A percentile compares a stretch with the other conserved stretches of the same genome.
phyloP scores from a whole-genome alignment of 2,113 vertebrate genomes.

The Scopus umbretta region DNA sequence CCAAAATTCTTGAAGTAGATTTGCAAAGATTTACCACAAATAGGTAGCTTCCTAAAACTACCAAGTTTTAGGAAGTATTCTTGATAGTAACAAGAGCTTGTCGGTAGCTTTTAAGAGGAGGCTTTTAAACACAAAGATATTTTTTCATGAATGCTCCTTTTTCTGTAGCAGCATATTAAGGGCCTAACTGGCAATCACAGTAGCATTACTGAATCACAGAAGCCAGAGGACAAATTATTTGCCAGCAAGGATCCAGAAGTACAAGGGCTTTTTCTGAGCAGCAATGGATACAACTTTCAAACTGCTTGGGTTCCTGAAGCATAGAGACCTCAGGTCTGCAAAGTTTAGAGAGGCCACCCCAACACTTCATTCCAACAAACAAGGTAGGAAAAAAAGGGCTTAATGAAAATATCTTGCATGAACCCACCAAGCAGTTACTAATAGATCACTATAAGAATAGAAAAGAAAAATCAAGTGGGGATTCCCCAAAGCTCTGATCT shows the following conservation, averaged over 20 bases:
- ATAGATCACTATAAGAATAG: neutral
- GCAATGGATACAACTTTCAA: neutral
- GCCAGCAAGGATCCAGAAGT: neutral
- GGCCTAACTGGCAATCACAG: neutral
- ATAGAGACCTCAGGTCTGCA: neutral
- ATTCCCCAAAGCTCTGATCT: neutral
- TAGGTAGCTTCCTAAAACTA: neutral
- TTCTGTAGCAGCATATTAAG: neutral
- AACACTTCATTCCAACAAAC: neutral
- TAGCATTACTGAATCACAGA: neutral
- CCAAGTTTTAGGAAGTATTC: neutral
- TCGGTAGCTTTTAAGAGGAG: neutral
- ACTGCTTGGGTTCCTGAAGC: fast-evolving
- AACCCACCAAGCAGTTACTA: neutral
- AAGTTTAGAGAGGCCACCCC: neutral
- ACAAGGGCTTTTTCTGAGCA: neutral
- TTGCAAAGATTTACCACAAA: neutral
- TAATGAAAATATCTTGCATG: neutral
- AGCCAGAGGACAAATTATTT: neutral
- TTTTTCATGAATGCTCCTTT: neutral
- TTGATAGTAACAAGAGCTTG: neutral
- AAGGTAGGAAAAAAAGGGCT: neutral
- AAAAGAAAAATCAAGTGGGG: neutral
- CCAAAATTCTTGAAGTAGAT: neutral
- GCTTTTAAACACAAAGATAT: neutral